Evolutionary conservation across 2,113 vertebrate genomes (phyloP), one percentile per base, ranked within the genome.

Genomic region (Phoenicopterus ruber): DNA sequence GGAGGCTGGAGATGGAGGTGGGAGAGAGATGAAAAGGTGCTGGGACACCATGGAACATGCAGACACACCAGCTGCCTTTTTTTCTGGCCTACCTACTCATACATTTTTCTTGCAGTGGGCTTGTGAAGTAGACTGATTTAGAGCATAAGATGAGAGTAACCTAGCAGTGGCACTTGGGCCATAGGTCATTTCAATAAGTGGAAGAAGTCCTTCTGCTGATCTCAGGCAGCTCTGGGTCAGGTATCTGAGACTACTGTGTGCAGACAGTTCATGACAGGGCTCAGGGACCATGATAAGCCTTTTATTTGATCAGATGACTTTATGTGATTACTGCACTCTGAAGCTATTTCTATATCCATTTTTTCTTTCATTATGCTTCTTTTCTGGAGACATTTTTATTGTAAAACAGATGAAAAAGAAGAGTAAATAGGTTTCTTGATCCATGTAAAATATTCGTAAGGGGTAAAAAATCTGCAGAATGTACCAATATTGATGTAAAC

Each of bases 341-440:
- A 78, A 90, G 76, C 44, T 83, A 83, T 93, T 92, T 88, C 82
- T 90, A 47, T 40, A 79, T 31, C 40, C 36, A 71, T 38, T 74
- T 87, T 84, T 93, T 83, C 47, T 90, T 94, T 92, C 80, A 86
- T 91, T 95, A 78, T 1, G 0, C 26, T 66, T 88, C 79, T 81
- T 73, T 94, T 78, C 82, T 88, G 55, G 36, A 86, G 55, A 84
- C 11, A 59, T 81, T 92, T 95, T 86, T 81, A 71, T 82, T 83
- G 40, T 38, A 93, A 69, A 79, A 13, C 12, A 36, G 63, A 66
- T 78, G 38, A 95, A 59, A 92, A 88, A 29, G 34, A 59, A 67
- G 47, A 94, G 66, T 58, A 96, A 94, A 93, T 93, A 93, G 34
- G 50, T 83, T 93, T 92, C 88, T 90, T 74, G 55, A 93, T 58